Conservation (phyloP, 2,888 invertebrate species). For the Chrysopilus asiliformis region DNA sequence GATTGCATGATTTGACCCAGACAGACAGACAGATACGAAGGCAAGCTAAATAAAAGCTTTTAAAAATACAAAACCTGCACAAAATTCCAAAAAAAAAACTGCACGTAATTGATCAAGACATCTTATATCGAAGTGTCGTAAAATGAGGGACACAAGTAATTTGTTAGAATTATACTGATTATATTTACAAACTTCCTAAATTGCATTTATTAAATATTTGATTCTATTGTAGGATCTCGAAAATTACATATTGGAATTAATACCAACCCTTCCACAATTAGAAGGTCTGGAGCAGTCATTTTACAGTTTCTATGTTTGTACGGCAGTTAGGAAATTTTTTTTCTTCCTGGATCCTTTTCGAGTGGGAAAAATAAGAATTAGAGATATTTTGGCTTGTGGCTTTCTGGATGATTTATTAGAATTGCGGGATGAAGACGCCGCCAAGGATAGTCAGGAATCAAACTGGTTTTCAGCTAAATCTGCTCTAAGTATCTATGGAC, state of each 20-base stretch:
- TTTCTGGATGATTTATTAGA: slow-evolving; percentile 69
- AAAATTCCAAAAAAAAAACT: no score
- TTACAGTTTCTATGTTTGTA: slow-evolving; percentile 91
- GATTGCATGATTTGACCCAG: no score
- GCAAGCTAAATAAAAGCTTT: no score
- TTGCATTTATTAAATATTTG: no score
- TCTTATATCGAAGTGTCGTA: no score
- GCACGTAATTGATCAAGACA: no score
- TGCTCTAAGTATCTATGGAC: slow-evolving; percentile 81
- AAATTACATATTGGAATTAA: slow-evolving; percentile 84
- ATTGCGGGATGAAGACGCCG: slow-evolving; percentile 68
- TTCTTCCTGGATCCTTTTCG: slow-evolving; percentile 87
- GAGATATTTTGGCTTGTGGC: slow-evolving; percentile 82
- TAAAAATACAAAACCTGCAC: no score
- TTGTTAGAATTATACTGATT: no score
- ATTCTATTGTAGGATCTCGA: slow-evolving; percentile 65
- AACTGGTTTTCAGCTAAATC: slow-evolving; percentile 89
- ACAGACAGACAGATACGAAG: no score
- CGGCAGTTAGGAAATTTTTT: slow-evolving; percentile 88
- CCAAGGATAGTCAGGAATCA: slow-evolving; percentile 71
- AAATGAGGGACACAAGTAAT: no score
- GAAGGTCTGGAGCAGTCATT: slow-evolving; percentile 86
- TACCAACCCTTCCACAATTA: slow-evolving; percentile 81
- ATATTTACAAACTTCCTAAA: no score
- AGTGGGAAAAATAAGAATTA: slow-evolving; percentile 77